phyloP scores from a whole-genome alignment of 2,888 invertebrate species.

The Gari tellinella region DNA sequence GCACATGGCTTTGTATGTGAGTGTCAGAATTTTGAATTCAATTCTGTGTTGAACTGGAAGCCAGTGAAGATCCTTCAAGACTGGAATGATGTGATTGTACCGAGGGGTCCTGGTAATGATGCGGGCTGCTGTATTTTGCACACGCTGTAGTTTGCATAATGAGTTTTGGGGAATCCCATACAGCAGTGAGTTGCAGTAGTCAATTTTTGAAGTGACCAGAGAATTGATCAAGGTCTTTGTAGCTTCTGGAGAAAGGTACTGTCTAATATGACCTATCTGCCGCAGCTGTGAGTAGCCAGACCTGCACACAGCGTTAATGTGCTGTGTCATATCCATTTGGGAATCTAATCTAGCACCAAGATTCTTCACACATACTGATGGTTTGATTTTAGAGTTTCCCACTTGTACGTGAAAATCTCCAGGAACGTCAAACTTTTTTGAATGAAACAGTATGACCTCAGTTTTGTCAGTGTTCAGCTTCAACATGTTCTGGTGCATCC shows the following conservation, averaged over 20 bases:
- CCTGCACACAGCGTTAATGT: constrained; percentile 2
- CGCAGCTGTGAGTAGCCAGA: constrained; percentile 2
- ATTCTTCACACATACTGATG: too few species aligned
- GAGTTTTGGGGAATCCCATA: not conserved
- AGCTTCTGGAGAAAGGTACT: not conserved
- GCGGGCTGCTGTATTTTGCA: constrained; percentile 4
- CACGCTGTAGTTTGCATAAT: constrained; percentile 1
- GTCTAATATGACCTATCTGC: constrained; percentile 1
- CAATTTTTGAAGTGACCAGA: constrained; percentile 2
- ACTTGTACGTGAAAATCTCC: too few species aligned
- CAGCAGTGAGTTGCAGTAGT: constrained; percentile 10
- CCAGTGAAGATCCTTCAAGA: constrained; percentile 23
- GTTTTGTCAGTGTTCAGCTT: too few species aligned
- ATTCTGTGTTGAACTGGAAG: constrained; percentile 13
- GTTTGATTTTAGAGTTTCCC: too few species aligned
- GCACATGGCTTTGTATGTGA: constrained; percentile 7
- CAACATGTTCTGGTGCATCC: too few species aligned
- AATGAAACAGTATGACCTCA: too few species aligned
- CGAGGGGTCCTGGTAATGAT: constrained; percentile 1
- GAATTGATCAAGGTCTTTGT: constrained; percentile 8
- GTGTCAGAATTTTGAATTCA: constrained; percentile 15
- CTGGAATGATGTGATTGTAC: constrained; percentile 10
- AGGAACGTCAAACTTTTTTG: too few species aligned
- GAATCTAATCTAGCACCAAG: too few species aligned
- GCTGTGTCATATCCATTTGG: constrained; percentile 1